Evolutionary conservation across 2,797 vertebrate genomes (phyloP).

Genomic region (Myripristis jacobus): DNA sequence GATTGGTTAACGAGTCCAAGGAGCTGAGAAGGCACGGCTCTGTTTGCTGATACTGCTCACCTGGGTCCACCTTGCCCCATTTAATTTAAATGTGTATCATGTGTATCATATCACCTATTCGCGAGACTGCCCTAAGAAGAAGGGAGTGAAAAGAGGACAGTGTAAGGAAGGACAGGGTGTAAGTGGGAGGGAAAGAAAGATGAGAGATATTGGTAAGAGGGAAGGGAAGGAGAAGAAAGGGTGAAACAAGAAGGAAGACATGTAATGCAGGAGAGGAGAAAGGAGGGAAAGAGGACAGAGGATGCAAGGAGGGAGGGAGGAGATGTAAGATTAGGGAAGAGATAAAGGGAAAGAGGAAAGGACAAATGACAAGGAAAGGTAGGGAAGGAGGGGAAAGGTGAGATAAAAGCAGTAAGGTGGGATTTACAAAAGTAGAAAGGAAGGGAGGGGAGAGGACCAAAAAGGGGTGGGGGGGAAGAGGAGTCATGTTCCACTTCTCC

Average conservation of each 20-base stretch:
- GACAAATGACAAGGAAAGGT: neutral
- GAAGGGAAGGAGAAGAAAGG: neutral
- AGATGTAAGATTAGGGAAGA: neutral
- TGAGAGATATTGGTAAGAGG: neutral
- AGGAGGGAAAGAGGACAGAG: neutral
- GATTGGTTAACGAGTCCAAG: neutral
- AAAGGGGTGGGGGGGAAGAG: conserved; percentile 1
- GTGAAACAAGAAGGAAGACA: neutral
- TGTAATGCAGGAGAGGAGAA: neutral
- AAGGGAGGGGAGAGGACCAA: conserved; percentile 8
- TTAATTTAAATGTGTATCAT: neutral
- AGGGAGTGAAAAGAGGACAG: neutral
- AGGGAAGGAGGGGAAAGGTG: neutral
- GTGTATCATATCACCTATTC: neutral
- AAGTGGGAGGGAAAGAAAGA: neutral
- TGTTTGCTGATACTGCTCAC: too few relatives aligned
- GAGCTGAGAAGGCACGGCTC: neutral
- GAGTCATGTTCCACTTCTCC: conserved; percentile 67
- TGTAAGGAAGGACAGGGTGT: neutral
- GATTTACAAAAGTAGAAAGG: neutral
- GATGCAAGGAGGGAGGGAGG: neutral
- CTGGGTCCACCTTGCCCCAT: neutral
- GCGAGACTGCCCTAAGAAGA: neutral
- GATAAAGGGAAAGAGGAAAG: too few relatives aligned
- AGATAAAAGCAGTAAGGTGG: conserved; percentile 7